Conservation (phyloP, 2,797 vertebrate species). For the Alca torda region DNA sequence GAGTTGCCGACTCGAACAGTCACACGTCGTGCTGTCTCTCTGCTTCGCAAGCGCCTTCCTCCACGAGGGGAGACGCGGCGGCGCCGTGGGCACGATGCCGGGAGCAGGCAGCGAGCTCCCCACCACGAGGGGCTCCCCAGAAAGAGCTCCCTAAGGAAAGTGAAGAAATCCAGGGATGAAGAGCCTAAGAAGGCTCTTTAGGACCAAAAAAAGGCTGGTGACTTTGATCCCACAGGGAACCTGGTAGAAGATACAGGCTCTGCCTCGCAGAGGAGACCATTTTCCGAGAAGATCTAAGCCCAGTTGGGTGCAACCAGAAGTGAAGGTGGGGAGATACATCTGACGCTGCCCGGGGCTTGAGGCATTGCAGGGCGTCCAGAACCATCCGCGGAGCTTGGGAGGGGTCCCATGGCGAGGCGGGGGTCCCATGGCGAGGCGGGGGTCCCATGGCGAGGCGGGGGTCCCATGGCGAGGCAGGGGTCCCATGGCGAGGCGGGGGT, state of each 20-base stretch:
- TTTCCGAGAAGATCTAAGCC: not conserved
- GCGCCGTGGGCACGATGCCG: fast-evolving
- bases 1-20: not conserved
- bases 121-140: not conserved
- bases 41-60: not conserved
- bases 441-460: no score
- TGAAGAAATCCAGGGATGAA: not conserved
- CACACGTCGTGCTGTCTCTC: not conserved
- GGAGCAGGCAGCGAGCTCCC: not conserved
- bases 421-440: fast-evolving
- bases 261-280: not conserved
- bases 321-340: not conserved
- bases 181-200: not conserved
- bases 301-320: not conserved
- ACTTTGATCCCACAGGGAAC: not conserved
- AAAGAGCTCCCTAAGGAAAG: not conserved
- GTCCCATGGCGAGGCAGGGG: no score
- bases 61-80: fast-evolving
- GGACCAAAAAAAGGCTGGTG: not conserved
- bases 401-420: no score
- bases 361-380: not conserved
- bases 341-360: not conserved
- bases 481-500: no score
- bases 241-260: not conserved
- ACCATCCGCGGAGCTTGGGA: not conserved